Conservation (phyloP, 1,140 invertebrate genomes). For the Vanessa tameamea region DNA sequence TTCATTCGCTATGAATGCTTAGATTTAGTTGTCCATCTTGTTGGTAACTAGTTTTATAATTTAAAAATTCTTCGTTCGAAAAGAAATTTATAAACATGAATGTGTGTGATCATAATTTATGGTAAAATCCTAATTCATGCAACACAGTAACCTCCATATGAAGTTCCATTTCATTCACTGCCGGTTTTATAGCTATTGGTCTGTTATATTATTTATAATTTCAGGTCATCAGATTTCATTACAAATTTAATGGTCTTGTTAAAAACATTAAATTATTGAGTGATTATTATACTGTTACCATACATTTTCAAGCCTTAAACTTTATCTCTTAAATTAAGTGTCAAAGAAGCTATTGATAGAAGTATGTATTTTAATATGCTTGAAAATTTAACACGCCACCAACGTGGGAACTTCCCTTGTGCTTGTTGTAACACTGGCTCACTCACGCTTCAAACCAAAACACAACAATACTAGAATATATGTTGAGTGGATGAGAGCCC, state of each 20-base stretch:
- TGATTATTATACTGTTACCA: background rate
- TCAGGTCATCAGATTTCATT: slow-evolving; percentile 50
- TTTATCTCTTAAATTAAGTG: background rate
- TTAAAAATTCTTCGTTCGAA: slow-evolving; percentile 18
- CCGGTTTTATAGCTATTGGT: slow-evolving; percentile 51
- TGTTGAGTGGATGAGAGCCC: too few relatives aligned
- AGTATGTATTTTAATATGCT: too few relatives aligned
- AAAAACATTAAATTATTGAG: slow-evolving; percentile 18
- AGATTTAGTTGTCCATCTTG: background rate
- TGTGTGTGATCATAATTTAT: slow-evolving; percentile 28
- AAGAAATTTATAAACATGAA: slow-evolving; percentile 26
- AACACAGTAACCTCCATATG: slow-evolving; percentile 56
- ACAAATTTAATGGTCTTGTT: slow-evolving; percentile 30
- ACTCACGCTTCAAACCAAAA: too few relatives aligned
- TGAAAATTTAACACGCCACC: too few relatives aligned
- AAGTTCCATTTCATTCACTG: slow-evolving; percentile 36
- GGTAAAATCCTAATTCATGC: slow-evolving; percentile 36
- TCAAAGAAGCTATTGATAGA: background rate
- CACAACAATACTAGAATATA: too few relatives aligned
- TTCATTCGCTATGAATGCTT: background rate
- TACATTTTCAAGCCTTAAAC: too few relatives aligned
- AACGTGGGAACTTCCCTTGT: too few relatives aligned
- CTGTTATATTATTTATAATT: slow-evolving; percentile 51
- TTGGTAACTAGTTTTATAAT: slow-evolving; percentile 17
- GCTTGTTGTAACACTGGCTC: too few relatives aligned